Evolutionary conservation across 2,797 vertebrate species (phyloP).

Genomic region (Rhynchonycteris naso): DNA sequence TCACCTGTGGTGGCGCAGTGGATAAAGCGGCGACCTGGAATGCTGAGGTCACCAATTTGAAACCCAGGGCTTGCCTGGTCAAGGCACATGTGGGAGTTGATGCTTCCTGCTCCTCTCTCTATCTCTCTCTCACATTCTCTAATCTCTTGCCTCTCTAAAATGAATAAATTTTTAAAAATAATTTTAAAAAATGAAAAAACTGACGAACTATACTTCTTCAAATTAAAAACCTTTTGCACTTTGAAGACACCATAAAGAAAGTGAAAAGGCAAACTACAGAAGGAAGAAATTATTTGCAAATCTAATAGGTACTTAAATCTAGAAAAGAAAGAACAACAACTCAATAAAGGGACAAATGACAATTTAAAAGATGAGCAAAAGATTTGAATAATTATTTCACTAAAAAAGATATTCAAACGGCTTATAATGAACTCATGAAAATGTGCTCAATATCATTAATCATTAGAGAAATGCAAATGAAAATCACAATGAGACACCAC

Average conservation of each 20-base stretch:
- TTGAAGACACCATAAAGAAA: conserved; percentile 51
- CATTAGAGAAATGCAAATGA: conserved; percentile 37
- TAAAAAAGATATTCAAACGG: neutral
- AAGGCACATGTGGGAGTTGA: no score
- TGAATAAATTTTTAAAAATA: no score
- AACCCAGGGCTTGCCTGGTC: no score
- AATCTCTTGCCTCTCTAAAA: no score
- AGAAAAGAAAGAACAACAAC: conserved; percentile 44
- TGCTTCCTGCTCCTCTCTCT: no score
- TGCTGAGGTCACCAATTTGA: no score
- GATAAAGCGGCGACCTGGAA: no score
- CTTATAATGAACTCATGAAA: conserved; percentile 3
- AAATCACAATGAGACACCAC: neutral
- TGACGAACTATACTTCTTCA: neutral
- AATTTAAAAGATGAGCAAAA: conserved; percentile 25
- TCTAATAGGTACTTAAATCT: neutral
- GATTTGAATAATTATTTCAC: neutral
- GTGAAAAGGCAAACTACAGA: conserved; percentile 11
- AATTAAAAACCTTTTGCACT: conserved; percentile 13
- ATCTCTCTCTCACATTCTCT: no score
- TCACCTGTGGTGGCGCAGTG: no score
- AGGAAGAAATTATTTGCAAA: conserved; percentile 14
- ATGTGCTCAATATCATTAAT: neutral
- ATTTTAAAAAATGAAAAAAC: neutral
- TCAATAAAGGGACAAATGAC: conserved; percentile 35